A percentile compares a stretch with the other conserved stretches of the same genome.
phyloP scores from a whole-genome alignment of 2,888 invertebrate genomes.

The Argyra leucocephala region DNA sequence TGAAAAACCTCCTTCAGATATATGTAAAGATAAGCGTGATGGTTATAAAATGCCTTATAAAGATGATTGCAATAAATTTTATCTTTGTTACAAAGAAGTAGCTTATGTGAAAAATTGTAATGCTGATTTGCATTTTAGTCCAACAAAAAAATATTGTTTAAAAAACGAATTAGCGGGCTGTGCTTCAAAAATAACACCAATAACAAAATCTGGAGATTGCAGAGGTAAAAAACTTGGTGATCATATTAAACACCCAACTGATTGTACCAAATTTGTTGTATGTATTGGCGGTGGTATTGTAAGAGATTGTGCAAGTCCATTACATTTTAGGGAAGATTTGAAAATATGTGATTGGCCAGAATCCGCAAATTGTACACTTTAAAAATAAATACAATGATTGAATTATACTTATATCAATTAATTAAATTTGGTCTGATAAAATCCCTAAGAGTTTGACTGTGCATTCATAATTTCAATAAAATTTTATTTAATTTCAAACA shows the following conservation, averaged over 20 bases:
- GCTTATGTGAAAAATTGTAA: background rate
- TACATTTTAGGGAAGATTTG: constrained; percentile 14
- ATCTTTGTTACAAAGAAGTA: background rate
- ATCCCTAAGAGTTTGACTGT: no score
- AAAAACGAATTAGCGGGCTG: background rate
- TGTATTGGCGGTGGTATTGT: constrained; percentile 29
- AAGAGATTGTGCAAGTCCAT: constrained; percentile 24
- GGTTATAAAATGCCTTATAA: background rate
- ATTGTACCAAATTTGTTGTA: constrained; percentile 30
- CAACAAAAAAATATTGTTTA: background rate
- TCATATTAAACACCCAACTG: constrained; percentile 28
- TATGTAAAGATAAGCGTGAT: background rate
- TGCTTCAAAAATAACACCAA: background rate
- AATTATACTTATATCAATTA: no score
- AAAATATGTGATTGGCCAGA: constrained; percentile 20
- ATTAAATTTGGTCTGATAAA: no score
- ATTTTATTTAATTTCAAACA: no score
- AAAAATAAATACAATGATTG: no score
- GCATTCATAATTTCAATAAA: no score
- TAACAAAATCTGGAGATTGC: background rate
- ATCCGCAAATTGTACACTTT: constrained; percentile 14
- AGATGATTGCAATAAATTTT: background rate
- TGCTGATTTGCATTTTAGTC: background rate
- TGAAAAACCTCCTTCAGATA: background rate
- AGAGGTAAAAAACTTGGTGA: background rate